These are phyloP conservation scores for Calliphora vicina DNA, from an alignment of 1,140 invertebrate species.

Conservation along the genomic window DNA sequence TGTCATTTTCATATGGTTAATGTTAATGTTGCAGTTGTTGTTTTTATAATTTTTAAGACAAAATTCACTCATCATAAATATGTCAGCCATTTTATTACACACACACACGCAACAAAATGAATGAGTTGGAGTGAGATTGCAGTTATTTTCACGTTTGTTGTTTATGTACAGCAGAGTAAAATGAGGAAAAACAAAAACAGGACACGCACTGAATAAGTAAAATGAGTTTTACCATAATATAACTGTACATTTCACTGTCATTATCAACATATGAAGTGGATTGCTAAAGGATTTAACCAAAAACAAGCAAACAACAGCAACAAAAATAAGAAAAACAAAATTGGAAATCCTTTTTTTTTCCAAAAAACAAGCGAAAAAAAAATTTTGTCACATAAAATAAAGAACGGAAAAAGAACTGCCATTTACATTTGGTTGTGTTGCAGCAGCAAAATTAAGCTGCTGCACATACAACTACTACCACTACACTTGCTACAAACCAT, in stretches of 20 bases:
- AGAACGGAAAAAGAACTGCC: neutral
- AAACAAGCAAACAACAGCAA: too few relatives aligned
- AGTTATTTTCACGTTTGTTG: too few relatives aligned
- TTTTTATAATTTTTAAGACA: neutral
- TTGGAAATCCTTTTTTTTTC: neutral
- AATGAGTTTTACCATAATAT: neutral
- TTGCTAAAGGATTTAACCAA: constrained; percentile 4
- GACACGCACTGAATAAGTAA: neutral
- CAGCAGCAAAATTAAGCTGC: neutral
- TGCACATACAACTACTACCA: neutral
- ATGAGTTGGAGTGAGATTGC: too few relatives aligned
- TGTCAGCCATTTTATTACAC: too few relatives aligned
- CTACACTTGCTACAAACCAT: too few relatives aligned
- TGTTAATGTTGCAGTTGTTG: neutral
- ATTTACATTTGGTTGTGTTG: neutral
- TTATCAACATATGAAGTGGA: constrained; percentile 2
- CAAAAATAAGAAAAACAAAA: neutral
- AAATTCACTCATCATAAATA: neutral
- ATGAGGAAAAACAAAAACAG: too few relatives aligned
- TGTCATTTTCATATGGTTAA: neutral
- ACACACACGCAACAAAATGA: too few relatives aligned
- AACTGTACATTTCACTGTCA: neutral
- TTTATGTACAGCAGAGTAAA: too few relatives aligned
- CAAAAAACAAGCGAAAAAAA: too few relatives aligned
- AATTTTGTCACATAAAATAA: too few relatives aligned